Percentiles rank a stretch among this genome's conserved stretches.
These are phyloP conservation scores for Nasalis larvatus DNA, from an alignment of 2,113 vertebrate species.

Conservation along the genomic window DNA sequence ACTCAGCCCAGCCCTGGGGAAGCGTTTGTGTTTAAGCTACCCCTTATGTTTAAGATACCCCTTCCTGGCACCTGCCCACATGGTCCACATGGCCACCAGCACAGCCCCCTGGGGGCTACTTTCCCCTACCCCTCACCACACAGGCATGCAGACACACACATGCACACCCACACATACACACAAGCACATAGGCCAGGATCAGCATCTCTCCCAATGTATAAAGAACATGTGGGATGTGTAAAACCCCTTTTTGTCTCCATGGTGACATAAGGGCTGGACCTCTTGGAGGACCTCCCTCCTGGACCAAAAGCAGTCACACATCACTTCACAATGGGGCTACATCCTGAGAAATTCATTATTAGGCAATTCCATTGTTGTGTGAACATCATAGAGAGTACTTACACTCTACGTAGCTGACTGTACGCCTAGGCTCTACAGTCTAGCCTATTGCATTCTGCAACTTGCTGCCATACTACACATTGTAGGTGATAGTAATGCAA, in stretches of 20 bases:
- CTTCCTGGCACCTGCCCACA: background rate
- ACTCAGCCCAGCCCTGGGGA: too few species aligned
- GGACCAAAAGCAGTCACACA: background rate
- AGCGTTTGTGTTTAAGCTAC: too few species aligned
- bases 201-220: background rate
- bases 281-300: background rate
- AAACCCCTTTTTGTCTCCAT: background rate
- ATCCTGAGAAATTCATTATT: too few species aligned
- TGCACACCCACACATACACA: too few species aligned
- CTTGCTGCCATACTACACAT: too few species aligned
- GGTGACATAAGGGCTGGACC: background rate
- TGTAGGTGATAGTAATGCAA: too few species aligned
- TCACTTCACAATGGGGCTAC: too few species aligned
- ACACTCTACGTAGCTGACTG: too few species aligned
- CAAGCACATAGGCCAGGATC: background rate
- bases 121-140: accelerated
- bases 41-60: background rate
- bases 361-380: too few species aligned
- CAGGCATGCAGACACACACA: background rate
- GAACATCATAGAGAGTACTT: too few species aligned
- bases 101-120: background rate
- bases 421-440: too few species aligned
- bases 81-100: background rate
- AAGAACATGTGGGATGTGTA: background rate
- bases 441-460: too few species aligned